Evolutionary conservation across 2,888 invertebrate species (phyloP).

Genomic region (Megastigmus dorsalis): DNA sequence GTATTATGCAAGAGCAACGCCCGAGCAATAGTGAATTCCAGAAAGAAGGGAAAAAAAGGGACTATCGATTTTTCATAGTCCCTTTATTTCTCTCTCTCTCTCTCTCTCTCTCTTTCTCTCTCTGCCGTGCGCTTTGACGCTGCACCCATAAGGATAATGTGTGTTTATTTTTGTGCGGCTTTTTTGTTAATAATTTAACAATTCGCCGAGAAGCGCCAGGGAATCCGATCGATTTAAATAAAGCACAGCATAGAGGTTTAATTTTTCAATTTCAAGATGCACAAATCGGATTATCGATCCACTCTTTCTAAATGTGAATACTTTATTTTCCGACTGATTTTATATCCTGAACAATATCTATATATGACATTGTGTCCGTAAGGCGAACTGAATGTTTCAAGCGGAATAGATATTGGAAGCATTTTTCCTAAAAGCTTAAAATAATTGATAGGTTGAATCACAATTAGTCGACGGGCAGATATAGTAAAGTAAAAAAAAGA

Average conservation of each 20-base stretch:
- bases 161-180: too few relatives aligned
- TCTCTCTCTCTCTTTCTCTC: too few relatives aligned
- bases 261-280: slow-evolving; percentile 7
- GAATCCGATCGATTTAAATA: neutral
- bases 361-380: too few relatives aligned
- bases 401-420: slow-evolving; percentile 50
- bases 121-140: neutral
- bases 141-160: too few relatives aligned
- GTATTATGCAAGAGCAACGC: slow-evolving; percentile 13
- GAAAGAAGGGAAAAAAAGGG: neutral
- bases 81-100: too few relatives aligned
- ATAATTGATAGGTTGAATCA: slow-evolving; percentile 72
- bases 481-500: neutral
- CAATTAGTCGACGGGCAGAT: slow-evolving; percentile 65
- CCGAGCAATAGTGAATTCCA: neutral
- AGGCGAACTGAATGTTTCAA: slow-evolving; percentile 58
- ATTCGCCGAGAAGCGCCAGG: too few relatives aligned
- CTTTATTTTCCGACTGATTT: slow-evolving; percentile 18
- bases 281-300: slow-evolving; percentile 26
- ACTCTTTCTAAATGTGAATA: slow-evolving; percentile 20
- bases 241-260: neutral
- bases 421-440: slow-evolving; percentile 69
- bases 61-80: slow-evolving; percentile 4
- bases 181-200: slow-evolving; percentile 7
- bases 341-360: too few relatives aligned